Conservation (phyloP, 92 coral and sea anemone genomes). For the Chrysogorgia sp. region DNA sequence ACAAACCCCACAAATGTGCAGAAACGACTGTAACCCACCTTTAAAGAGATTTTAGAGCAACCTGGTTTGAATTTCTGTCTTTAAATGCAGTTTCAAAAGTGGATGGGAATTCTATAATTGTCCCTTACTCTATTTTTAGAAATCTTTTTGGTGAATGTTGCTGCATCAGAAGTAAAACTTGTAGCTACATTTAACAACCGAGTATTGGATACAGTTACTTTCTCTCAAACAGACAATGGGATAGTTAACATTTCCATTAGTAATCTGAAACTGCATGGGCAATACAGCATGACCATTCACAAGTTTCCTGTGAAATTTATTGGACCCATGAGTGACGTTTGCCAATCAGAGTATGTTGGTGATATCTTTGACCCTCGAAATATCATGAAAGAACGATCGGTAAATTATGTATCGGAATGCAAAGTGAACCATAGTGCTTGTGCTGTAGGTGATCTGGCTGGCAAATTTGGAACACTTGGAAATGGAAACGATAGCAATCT, state of each 20-base stretch:
- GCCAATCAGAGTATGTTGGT: constrained; percentile 19
- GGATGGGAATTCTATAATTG: neutral
- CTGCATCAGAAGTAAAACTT: neutral
- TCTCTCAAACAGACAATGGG: neutral
- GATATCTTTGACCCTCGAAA: neutral
- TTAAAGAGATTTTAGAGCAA: no score
- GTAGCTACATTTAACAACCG: constrained; percentile 9
- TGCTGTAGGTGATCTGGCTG: constrained; percentile 79
- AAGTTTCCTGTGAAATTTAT: constrained; percentile 26
- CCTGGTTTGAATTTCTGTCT: no score
- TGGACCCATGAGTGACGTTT: constrained; percentile 21
- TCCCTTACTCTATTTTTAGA: no score
- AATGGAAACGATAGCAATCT: constrained; percentile 41
- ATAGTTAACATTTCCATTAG: neutral
- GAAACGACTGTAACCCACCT: no score
- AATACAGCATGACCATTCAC: neutral
- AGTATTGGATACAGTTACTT: constrained; percentile 1
- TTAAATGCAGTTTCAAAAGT: no score
- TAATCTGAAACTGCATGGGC: neutral
- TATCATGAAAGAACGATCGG: neutral
- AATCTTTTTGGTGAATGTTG: neutral
- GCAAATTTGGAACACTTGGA: constrained; percentile 61
- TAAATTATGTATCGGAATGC: no score
- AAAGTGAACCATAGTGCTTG: constrained; percentile 29
- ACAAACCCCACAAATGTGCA: no score